Evolutionary conservation across 2,888 invertebrate genomes (phyloP).

Genomic region (Cerastis leucographa): DNA sequence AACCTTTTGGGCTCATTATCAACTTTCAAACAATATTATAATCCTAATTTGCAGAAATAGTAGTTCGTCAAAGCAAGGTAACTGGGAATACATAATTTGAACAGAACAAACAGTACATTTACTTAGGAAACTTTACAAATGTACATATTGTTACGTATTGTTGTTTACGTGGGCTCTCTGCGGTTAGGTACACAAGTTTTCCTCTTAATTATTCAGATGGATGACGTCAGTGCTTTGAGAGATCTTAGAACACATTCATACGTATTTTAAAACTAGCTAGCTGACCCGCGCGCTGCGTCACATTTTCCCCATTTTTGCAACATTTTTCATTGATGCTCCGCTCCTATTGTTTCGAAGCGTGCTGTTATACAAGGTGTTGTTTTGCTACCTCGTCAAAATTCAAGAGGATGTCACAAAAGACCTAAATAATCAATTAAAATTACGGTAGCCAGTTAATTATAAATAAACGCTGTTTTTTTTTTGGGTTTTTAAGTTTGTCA

Average conservation of each 20-base stretch:
- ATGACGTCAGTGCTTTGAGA: conserved; percentile 35
- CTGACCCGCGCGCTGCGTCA: no score
- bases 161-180: conserved; percentile 35
- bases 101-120: conserved; percentile 13
- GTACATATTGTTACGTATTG: conserved; percentile 6
- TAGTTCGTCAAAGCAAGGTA: neutral
- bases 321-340: no score
- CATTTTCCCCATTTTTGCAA: no score
- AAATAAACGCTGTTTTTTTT: no score
- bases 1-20: neutral
- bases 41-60: neutral
- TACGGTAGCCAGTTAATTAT: no score
- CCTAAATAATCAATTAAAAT: no score
- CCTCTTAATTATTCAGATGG: conserved; percentile 31
- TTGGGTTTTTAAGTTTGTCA: no score
- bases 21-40: neutral
- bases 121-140: conserved; percentile 22
- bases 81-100: neutral
- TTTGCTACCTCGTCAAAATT: no score
- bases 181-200: conserved; percentile 41
- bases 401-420: no score
- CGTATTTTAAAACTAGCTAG: neutral
- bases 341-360: no score
- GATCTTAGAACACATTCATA: neutral
- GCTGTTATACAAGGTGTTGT: no score